Percentiles rank a stretch among this genome's conserved stretches.
phyloP scores from a whole-genome alignment of 1,140 invertebrate genomes.

The Riptortus pedestris region DNA sequence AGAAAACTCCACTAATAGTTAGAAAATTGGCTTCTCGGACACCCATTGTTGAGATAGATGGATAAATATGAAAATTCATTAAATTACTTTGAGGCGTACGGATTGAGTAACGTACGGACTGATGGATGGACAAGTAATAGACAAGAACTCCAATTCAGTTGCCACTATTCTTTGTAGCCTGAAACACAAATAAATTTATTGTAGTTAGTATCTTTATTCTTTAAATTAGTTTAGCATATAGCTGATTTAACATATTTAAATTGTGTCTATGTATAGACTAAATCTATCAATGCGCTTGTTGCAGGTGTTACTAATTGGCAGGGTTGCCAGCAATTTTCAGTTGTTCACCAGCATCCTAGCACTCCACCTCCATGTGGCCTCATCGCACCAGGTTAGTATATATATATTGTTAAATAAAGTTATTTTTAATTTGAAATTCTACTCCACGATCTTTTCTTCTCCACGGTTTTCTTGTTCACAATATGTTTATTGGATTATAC shows the following conservation, averaged over 20 bases:
- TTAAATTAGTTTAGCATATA: background rate
- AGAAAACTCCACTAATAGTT: too few species aligned
- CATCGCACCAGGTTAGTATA: constrained; percentile 25
- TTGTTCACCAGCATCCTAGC: constrained; percentile 16
- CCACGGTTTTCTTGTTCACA: background rate
- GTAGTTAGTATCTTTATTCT: background rate
- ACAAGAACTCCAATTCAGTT: background rate
- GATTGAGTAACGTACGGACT: too few species aligned
- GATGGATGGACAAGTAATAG: too few species aligned
- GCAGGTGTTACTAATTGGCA: constrained; percentile 12
- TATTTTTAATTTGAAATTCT: background rate
- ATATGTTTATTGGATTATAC: background rate
- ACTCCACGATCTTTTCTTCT: background rate
- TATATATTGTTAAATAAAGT: background rate
- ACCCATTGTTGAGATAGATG: too few species aligned
- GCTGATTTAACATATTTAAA: constrained; percentile 6
- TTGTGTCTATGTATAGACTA: too few species aligned
- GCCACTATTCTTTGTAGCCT: background rate
- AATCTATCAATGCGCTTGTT: too few species aligned
- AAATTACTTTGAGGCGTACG: too few species aligned
- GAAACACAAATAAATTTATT: background rate
- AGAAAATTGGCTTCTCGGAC: too few species aligned
- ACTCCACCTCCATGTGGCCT: constrained; percentile 27
- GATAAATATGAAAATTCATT: too few species aligned
- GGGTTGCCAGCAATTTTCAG: constrained; percentile 3